Conservation (phyloP, 2,113 vertebrate genomes). For the Megaleporinus macrocephalus region DNA sequence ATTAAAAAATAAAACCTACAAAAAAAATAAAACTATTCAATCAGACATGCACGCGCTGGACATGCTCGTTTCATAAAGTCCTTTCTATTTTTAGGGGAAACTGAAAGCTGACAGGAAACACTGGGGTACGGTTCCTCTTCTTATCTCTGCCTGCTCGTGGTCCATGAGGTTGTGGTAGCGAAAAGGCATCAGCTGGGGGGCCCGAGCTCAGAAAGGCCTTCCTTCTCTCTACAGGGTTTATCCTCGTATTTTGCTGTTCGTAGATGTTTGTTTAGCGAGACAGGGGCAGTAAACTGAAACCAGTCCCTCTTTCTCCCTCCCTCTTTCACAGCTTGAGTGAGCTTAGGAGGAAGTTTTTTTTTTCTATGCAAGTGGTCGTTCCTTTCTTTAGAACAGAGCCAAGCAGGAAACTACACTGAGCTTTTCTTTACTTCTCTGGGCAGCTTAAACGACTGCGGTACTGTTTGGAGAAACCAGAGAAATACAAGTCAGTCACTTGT, state of each 20-base stretch:
- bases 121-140: conserved; percentile 17
- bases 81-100: conserved; percentile 36
- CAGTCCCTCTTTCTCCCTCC: not conserved
- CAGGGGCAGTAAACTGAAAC: not conserved
- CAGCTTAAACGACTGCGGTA: no score
- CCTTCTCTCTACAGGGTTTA: not conserved
- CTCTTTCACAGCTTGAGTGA: not conserved
- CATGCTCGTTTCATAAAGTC: not conserved
- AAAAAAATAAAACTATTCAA: not conserved
- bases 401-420: not conserved
- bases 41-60: not conserved
- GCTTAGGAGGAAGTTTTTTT: not conserved
- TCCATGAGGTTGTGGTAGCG: not conserved
- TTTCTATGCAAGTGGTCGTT: not conserved
- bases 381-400: not conserved
- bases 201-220: not conserved
- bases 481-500: no score
- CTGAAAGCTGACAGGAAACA: conserved; percentile 25
- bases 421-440: not conserved
- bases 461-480: not conserved
- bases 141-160: conserved; percentile 2
- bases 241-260: not conserved
- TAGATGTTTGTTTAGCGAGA: not conserved
- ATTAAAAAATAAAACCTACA: not conserved
- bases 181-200: not conserved